Base-by-base conservation (phyloP, 1,140 invertebrate species). In the Aphelenchoides fujianensis region DNA sequence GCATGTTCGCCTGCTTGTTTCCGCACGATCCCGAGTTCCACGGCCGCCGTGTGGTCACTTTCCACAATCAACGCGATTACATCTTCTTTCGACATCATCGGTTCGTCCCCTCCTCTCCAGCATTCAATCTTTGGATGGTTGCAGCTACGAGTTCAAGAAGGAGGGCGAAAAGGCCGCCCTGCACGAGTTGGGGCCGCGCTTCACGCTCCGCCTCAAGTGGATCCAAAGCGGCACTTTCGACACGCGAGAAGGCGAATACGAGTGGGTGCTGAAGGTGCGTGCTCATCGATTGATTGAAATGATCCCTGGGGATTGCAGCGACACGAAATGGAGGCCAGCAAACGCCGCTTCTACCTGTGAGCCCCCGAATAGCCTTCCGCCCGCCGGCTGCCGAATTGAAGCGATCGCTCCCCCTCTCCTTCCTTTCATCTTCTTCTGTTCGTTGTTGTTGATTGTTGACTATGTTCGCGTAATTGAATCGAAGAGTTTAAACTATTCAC, bases 51-150 rank as follows among this genome's bases (percentile, higher is more conserved):
- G 94, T 91, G 1, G 92, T 95, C 16, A 97, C 96, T 16, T 97
- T 98, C 85, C 96, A 98, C 85, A 98, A 98, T 88, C 96, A 98
- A 30, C 88, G 96, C 72, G 96, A 98, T 87, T 99, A 95, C 80
- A 95, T 99, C 80, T 99, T 98, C 86, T 97, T 98, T 82, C 89
- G 96, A 66, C 94, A 98, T 86, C 95, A 98, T 85, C 90, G 93
- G 91, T 94, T 86, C 53, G 2, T 16, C 16, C 36, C 31, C 27
- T 19, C 31, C 19, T n/a, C 36, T 61, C 16, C 23, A 28, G 1
- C 1, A n/a, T 2, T 1, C 48, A 41, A n/a, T 71, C 63, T 9
- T 12, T 19, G 2, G 27, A n/a, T 48, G 71, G 67, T 77, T 79
- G 52, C 77, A 92, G 92, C 74, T 98, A 98, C 85, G 91, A 95